phyloP scores from a whole-genome alignment of 2,888 invertebrate species.

The Ichneumoninae sp. region DNA sequence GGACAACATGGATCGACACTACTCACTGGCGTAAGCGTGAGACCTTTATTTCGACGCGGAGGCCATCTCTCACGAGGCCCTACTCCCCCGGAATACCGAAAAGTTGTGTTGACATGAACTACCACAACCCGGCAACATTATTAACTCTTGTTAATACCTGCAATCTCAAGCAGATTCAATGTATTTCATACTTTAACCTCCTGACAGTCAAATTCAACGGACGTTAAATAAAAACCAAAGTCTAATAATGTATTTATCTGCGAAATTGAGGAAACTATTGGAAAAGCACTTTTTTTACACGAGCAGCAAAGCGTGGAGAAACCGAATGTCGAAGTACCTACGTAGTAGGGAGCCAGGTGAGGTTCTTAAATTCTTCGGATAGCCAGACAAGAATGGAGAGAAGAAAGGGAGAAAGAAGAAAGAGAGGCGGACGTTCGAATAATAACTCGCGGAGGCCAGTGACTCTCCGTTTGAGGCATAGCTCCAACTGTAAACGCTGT shows the following conservation, averaged over 20 bases:
- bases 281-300: not conserved
- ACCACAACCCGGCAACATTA: not conserved
- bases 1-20: slow-evolving; percentile 79
- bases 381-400: slow-evolving; percentile 72
- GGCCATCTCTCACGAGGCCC: slow-evolving; percentile 14
- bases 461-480: slow-evolving; percentile 62
- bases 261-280: not conserved
- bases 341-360: slow-evolving; percentile 64
- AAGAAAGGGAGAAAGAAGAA: slow-evolving; percentile 57
- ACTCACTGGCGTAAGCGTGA: slow-evolving; percentile 74
- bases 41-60: slow-evolving; percentile 58
- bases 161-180: not conserved
- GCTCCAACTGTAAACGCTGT: slow-evolving; percentile 19
- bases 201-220: not conserved
- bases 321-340: slow-evolving; percentile 34
- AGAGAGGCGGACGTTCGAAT: slow-evolving; percentile 64
- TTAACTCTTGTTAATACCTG: not conserved
- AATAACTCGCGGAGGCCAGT: slow-evolving; percentile 68
- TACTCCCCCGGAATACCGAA: slow-evolving; percentile 1
- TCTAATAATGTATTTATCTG: not conserved
- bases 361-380: slow-evolving; percentile 71
- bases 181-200: not conserved
- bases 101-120: not conserved
- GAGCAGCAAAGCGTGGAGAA: not conserved
- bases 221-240: not conserved